These are phyloP conservation scores for Ceratina calcarata DNA, from an alignment of 1,140 invertebrate species.

Conservation along the genomic window DNA sequence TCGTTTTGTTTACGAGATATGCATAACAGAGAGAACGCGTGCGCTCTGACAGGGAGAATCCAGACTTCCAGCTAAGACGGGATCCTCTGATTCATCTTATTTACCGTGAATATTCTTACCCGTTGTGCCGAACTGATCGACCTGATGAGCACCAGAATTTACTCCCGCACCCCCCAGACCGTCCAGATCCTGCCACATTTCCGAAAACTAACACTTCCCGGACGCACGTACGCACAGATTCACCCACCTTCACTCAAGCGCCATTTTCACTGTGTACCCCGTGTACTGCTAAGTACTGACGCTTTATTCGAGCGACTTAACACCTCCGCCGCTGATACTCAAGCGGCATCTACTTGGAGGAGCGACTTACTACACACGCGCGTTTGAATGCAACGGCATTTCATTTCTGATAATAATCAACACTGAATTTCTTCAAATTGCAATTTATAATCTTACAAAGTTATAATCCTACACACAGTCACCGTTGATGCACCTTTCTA, in stretches of 20 bases:
- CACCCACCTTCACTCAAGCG: conserved; percentile 73
- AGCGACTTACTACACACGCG: too few species aligned
- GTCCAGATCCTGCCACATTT: conserved; percentile 78
- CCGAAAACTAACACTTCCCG: conserved; percentile 67
- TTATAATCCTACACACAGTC: too few species aligned
- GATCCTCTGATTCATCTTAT: background rate
- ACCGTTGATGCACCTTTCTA: too few species aligned
- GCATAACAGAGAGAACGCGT: conserved; percentile 47
- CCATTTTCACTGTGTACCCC: conserved; percentile 72
- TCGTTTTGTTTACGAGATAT: conserved; percentile 61
- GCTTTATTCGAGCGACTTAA: too few species aligned
- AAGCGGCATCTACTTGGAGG: too few species aligned
- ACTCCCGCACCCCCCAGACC: conserved; percentile 72
- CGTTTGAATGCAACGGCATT: too few species aligned
- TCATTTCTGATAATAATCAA: too few species aligned
- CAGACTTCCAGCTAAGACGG: conserved; percentile 6
- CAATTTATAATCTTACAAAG: too few species aligned
- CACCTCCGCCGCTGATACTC: too few species aligned
- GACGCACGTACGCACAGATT: conserved; percentile 66
- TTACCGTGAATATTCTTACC: conserved; percentile 63
- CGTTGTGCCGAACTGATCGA: conserved; percentile 75
- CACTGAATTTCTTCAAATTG: too few species aligned
- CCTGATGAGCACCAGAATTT: conserved; percentile 73
- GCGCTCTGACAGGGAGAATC: conserved; percentile 47
- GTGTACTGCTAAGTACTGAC: too few species aligned